Evolutionary conservation across 2,797 vertebrate species (phyloP), one percentile per base, ranked within the genome.

Genomic region (Myotis daubentonii): DNA sequence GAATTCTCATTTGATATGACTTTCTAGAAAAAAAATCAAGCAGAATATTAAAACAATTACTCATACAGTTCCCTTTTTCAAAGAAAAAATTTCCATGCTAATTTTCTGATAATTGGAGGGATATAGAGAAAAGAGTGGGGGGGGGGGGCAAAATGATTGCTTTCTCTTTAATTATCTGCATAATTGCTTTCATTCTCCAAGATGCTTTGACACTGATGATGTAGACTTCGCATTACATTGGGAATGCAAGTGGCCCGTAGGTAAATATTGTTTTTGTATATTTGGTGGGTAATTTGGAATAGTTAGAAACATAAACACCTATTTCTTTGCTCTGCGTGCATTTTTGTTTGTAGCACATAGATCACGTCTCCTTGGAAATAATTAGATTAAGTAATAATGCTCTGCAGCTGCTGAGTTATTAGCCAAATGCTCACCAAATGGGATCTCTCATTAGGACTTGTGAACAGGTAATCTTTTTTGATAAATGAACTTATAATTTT

Each of bases 401-500:
- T 95, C 49, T 30, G 0, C 97, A 97, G 96, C 97, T 97, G 97
- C 93, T 92, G 86, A 90, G 95, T 95, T 96, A 97, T 96, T 97
- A 97, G 87, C 94, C 92, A 96, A 96, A 94, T 95, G 75, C 71
- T 93, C 85, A 92, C 96, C 96, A 97, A 97, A 95, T 96, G 97
- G 96, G 95, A 96, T 92, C 82, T 87, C 96, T 96, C 96, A 95
- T 96, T 97, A 97, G 94, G 86, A 93, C 51, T 76, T 2, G 1
- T 70, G 96, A 96, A 94, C 95, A 97, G 95, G 96, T 97, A 94
- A 97, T 97, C 88, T 95, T 91, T 97, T 90, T 84, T 96, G 92
- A 96, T 92, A 95, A 96, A 97, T 97, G 92, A 95, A 94, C 75
- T 88, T 96, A 93, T 94, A 94, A 96, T 95, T 96, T 97, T 97